A percentile compares a stretch with the other conserved stretches of the same genome.
Evolutionary conservation across 2,797 vertebrate genomes (phyloP).

Genomic region (Rhinella marina): DNA sequence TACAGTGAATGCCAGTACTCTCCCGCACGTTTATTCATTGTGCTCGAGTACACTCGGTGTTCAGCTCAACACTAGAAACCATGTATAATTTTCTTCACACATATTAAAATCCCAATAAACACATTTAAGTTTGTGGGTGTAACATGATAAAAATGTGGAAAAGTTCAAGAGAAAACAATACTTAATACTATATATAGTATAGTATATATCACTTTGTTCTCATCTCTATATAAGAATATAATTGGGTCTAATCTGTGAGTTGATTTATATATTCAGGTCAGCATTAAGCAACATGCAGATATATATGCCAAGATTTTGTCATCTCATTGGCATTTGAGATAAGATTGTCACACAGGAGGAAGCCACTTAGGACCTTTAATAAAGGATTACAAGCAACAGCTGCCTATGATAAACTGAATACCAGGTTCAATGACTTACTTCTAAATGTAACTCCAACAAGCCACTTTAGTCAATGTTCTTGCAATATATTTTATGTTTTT

Average conservation of each 20-base stretch:
- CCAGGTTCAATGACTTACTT: neutral
- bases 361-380: slow-evolving; percentile 14
- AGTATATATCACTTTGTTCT: neutral
- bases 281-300: neutral
- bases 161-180: no score
- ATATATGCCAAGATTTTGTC: slow-evolving; percentile 1
- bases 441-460: neutral
- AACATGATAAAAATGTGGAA: no score
- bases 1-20: no score
- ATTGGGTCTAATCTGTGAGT: neutral
- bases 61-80: no score
- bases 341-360: slow-evolving; percentile 20
- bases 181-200: no score
- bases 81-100: no score
- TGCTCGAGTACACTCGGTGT: no score
- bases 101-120: no score
- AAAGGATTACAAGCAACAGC: slow-evolving; percentile 33
- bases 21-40: no score
- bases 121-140: no score
- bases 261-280: neutral
- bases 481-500: neutral
- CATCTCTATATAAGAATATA: no score
- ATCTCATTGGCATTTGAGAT: slow-evolving; percentile 1
- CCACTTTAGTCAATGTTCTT: neutral
- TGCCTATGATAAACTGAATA: slow-evolving; percentile 1